Evolutionary conservation across 2,113 vertebrate species (phyloP).

Genomic region (Theristicus caerulescens): DNA sequence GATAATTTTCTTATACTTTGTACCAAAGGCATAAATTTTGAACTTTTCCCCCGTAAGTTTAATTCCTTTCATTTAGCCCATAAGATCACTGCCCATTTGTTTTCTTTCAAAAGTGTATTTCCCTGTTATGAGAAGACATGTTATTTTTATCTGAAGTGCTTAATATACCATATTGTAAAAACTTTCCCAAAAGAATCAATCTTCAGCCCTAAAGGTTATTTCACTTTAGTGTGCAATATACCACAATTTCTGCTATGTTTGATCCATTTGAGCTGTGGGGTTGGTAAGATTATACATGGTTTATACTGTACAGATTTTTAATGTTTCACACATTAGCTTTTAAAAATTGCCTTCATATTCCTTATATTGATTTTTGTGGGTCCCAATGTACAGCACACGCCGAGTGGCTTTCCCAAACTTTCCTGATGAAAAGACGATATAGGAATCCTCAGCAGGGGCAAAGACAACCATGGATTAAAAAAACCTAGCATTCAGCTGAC

Average conservation of each 20-base stretch:
- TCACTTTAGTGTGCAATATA: constrained; percentile 8
- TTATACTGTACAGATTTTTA: constrained; percentile 49
- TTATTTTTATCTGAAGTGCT: constrained; percentile 3
- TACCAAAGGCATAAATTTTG: not conserved
- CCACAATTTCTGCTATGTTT: constrained; percentile 23
- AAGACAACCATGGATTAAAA: constrained; percentile 2
- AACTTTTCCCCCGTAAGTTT: not conserved
- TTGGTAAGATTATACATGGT: constrained; percentile 26
- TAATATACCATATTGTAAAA: constrained; percentile 25
- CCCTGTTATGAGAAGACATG: not conserved
- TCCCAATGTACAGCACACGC: not conserved
- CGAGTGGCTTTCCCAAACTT: constrained; percentile 2
- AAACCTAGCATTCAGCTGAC: not conserved
- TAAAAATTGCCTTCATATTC: constrained; percentile 40
- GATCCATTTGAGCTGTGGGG: constrained; percentile 17
- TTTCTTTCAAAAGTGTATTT: constrained; percentile 18
- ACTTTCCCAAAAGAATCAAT: constrained; percentile 22
- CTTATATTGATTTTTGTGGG: constrained; percentile 37
- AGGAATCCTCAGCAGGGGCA: constrained; percentile 36
- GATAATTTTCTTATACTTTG: not conserved
- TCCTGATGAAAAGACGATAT: constrained; percentile 44
- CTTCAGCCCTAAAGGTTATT: constrained; percentile 39
- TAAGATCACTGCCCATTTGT: not conserved
- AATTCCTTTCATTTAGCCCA: constrained; percentile 1
- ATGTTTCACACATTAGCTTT: constrained; percentile 55